These are phyloP conservation scores for Morpho deidamia DNA, from an alignment of 2,888 invertebrate genomes.

Conservation along the genomic window DNA sequence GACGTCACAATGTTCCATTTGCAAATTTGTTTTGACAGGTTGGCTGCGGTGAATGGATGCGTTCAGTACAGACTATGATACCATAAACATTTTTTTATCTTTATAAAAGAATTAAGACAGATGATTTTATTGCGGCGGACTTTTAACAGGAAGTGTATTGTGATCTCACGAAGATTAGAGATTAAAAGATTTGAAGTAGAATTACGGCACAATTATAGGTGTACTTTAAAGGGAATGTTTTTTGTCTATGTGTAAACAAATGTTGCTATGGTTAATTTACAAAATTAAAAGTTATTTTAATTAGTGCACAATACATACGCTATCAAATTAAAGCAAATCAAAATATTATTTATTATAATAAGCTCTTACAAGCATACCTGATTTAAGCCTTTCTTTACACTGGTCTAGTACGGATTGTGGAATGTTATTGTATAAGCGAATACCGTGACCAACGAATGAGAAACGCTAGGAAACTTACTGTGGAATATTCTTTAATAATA, in stretches of 20 bases:
- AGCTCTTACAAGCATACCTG: no score
- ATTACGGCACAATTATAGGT: conserved; percentile 68
- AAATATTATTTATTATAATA: no score
- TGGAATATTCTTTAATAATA: no score
- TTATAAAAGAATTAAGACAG: conserved; percentile 45
- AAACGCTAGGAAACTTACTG: no score
- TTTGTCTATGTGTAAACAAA: neutral
- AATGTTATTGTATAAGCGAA: no score
- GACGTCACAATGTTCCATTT: conserved; percentile 32
- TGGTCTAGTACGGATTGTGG: no score
- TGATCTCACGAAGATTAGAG: conserved; percentile 67
- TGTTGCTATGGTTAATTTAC: no score
- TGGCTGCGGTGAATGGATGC: conserved; percentile 43
- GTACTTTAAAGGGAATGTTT: conserved; percentile 28
- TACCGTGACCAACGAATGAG: no score
- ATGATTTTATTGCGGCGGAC: conserved; percentile 53
- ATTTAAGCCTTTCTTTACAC: no score
- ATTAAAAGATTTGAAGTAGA: conserved; percentile 64
- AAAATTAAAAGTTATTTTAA: neutral
- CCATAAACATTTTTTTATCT: conserved; percentile 56
- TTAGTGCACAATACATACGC: neutral
- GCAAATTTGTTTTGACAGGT: conserved; percentile 65
- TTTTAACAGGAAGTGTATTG: conserved; percentile 64
- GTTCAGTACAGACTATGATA: conserved; percentile 49
- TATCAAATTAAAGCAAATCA: no score